Percentiles rank a stretch among this genome's conserved stretches.
Conservation (phyloP, 53 echinoderm and acorn worm genomes). For the Echinometra lucunter region DNA sequence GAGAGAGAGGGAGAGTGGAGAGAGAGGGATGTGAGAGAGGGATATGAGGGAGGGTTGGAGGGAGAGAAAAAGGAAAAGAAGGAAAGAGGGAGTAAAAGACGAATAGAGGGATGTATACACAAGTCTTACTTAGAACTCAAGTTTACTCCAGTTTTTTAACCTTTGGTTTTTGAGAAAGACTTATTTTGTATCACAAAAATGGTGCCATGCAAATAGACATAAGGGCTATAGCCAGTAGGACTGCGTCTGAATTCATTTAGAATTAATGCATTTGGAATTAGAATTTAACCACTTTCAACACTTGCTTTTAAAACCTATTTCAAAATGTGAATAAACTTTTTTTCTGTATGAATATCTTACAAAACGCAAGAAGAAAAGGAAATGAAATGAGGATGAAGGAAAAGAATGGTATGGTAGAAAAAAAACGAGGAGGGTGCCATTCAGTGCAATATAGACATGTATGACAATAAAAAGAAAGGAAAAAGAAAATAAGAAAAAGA, state of each 20-base stretch:
- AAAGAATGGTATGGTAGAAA: too few relatives aligned
- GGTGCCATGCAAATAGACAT: constrained; percentile 49
- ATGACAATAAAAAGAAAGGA: too few relatives aligned
- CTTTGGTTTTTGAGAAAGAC: constrained; percentile 29
- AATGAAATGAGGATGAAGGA: not conserved
- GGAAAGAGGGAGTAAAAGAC: not conserved
- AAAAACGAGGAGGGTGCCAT: too few relatives aligned
- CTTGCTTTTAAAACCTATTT: not conserved
- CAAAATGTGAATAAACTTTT: not conserved
- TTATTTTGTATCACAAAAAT: constrained; percentile 39
- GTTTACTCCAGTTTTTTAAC: constrained; percentile 44
- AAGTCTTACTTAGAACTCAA: not conserved
- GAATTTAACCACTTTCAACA: constrained; percentile 9
- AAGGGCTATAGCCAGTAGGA: constrained; percentile 8
- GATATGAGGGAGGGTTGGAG: not conserved
- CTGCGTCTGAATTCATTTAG: constrained; percentile 17
- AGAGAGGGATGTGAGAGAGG: not conserved
- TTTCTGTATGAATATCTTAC: not conserved
- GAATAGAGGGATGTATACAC: constrained; percentile 11
- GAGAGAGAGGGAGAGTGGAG: not conserved
- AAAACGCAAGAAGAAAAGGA: not conserved
- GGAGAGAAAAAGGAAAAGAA: not conserved
- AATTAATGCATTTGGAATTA: constrained; percentile 27
- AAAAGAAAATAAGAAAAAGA: too few relatives aligned
- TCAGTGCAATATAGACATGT: too few relatives aligned